phyloP scores from a whole-genome alignment of 2,113 vertebrate genomes.

The Gambusia affinis region DNA sequence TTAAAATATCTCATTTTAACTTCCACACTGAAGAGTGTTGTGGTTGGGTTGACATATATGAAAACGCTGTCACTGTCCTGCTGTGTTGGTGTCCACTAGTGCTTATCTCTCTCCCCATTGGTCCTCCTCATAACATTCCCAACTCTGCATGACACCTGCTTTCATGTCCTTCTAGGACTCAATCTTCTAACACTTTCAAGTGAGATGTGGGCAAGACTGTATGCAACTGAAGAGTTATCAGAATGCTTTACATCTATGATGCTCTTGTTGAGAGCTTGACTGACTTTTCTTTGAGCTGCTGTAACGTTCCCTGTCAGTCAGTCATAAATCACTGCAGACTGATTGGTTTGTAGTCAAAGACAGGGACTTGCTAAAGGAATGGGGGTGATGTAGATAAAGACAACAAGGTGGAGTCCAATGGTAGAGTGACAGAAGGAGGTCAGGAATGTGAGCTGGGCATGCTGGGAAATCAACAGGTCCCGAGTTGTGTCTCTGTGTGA shows the following conservation, averaged over 20 bases:
- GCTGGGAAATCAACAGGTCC: constrained; percentile 73
- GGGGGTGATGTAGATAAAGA: constrained; percentile 34
- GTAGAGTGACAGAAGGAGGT: constrained; percentile 77
- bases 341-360: constrained; percentile 28
- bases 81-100: constrained; percentile 36
- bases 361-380: constrained; percentile 1
- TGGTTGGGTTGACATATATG: neutral
- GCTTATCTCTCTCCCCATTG: constrained; percentile 39
- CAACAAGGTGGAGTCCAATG: constrained; percentile 48
- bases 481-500: constrained; percentile 55
- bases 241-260: neutral
- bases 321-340: constrained; percentile 26
- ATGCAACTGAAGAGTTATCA: neutral
- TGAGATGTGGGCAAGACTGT: constrained; percentile 16
- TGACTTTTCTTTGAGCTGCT: constrained; percentile 16
- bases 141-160: constrained; percentile 34
- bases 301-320: constrained; percentile 38
- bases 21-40: neutral
- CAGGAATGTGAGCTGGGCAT: constrained; percentile 76
- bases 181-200: constrained; percentile 14
- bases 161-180: constrained; percentile 31
- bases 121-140: constrained; percentile 57
- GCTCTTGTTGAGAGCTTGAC: constrained; percentile 17
- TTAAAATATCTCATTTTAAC: neutral
- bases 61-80: constrained; percentile 28